A percentile compares a stretch with the other conserved stretches of the same genome.
Conservation (phyloP, 2,888 invertebrate species). For the Troides aeacus region DNA sequence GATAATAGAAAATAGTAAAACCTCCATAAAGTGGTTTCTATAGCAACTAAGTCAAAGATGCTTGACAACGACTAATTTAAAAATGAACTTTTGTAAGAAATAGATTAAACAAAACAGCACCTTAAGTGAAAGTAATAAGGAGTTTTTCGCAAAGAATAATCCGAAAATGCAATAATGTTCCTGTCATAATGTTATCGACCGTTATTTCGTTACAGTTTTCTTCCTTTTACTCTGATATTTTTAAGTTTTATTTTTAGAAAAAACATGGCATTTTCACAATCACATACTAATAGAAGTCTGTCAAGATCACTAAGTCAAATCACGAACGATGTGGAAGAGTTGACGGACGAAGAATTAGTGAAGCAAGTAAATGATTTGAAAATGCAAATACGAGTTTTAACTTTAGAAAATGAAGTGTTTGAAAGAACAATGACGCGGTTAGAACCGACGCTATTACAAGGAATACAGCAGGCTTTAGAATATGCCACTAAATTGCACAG, state of each 20-base stretch:
- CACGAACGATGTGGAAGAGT: constrained; percentile 50
- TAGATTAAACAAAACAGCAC: constrained; percentile 13
- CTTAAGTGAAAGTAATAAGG: constrained; percentile 8
- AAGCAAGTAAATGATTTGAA: constrained; percentile 59
- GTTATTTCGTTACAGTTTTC: constrained; percentile 10
- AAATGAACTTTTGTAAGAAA: background rate
- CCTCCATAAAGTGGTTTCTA: constrained; percentile 3
- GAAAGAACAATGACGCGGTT: constrained; percentile 69
- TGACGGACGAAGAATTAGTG: constrained; percentile 58
- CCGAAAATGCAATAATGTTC: background rate
- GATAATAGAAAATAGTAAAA: background rate
- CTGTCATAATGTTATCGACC: constrained; percentile 8
- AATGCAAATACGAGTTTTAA: constrained; percentile 52
- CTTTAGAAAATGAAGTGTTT: constrained; percentile 76
- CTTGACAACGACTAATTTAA: constrained; percentile 17
- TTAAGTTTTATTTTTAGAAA: constrained; percentile 11
- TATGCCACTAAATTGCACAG: constrained; percentile 59
- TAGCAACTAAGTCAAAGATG: constrained; percentile 8
- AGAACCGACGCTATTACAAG: constrained; percentile 68
- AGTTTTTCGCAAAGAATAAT: background rate
- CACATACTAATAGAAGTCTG: constrained; percentile 48
- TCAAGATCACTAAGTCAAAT: constrained; percentile 55
- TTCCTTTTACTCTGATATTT: constrained; percentile 24
- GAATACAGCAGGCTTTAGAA: constrained; percentile 68
- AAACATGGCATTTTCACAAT: constrained; percentile 36